Conservation (phyloP, 2,888 invertebrate species). For the Antheraea assamensis region DNA sequence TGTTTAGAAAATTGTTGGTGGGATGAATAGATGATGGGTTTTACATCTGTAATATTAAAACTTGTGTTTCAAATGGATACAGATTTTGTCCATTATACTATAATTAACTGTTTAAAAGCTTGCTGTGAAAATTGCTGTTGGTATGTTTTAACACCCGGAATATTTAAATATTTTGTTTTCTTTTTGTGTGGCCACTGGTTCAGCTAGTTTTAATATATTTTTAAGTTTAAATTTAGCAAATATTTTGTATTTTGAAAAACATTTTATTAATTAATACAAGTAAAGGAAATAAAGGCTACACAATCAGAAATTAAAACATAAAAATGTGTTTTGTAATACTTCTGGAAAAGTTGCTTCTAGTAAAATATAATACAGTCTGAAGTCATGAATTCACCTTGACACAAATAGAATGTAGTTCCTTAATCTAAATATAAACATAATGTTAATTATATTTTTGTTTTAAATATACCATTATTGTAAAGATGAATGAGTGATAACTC, state of each 20-base stretch:
- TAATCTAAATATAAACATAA: conserved; percentile 5
- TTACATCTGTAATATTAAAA: no score
- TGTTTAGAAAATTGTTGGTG: no score
- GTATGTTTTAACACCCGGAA: no score
- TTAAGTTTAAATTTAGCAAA: no score
- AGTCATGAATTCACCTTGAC: conserved; percentile 52
- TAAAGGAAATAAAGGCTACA: not conserved
- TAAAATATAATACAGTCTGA: not conserved
- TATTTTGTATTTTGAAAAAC: no score
- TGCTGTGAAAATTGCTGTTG: no score
- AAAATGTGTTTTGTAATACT: not conserved
- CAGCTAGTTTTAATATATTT: no score
- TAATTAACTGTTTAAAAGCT: not conserved
- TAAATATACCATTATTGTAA: not conserved
- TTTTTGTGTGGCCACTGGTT: no score
- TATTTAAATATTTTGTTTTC: no score
- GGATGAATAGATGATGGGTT: no score
- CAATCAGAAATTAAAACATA: not conserved
- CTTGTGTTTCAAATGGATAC: no score
- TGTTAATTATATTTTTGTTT: not conserved
- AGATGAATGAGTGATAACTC: not conserved
- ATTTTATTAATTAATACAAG: not conserved
- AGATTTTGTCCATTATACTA: not conserved
- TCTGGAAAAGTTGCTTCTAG: not conserved
- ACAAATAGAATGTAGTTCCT: conserved; percentile 38